These are phyloP conservation scores for Ellobius talpinus DNA, from an alignment of 2,113 vertebrate species.

Conservation along the genomic window DNA sequence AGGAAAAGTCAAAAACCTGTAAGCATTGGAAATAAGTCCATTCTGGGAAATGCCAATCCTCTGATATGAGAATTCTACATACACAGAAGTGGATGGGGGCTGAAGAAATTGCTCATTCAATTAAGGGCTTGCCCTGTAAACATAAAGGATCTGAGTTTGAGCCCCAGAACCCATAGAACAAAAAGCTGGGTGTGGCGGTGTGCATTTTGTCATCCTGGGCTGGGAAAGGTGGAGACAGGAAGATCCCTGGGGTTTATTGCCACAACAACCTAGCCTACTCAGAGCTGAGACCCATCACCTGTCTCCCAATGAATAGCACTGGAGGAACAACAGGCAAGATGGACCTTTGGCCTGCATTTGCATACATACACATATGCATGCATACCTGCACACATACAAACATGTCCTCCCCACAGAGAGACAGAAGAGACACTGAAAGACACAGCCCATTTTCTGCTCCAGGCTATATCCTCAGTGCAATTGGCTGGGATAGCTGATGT, in stretches of 20 bases:
- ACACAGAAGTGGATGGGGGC: neutral
- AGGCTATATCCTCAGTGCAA: neutral
- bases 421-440: neutral
- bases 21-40: neutral
- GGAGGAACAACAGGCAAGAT: neutral
- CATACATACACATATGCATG: neutral
- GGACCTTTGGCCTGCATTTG: neutral
- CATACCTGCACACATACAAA: neutral
- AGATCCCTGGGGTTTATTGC: neutral
- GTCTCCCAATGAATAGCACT: neutral
- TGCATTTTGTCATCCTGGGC: neutral
- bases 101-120: neutral
- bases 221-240: neutral
- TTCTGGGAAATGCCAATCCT: neutral
- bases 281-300: neutral
- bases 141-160: neutral
- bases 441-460: neutral
- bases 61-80: neutral
- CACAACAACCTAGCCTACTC: neutral
- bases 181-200: neutral
- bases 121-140: neutral
- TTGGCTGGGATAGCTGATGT: slow-evolving; percentile 4
- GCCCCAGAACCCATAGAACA: neutral
- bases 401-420: neutral
- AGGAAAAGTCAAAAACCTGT: neutral